Base-by-base conservation (phyloP, 2,888 invertebrate species). In the Quadriops clusia region DNA sequence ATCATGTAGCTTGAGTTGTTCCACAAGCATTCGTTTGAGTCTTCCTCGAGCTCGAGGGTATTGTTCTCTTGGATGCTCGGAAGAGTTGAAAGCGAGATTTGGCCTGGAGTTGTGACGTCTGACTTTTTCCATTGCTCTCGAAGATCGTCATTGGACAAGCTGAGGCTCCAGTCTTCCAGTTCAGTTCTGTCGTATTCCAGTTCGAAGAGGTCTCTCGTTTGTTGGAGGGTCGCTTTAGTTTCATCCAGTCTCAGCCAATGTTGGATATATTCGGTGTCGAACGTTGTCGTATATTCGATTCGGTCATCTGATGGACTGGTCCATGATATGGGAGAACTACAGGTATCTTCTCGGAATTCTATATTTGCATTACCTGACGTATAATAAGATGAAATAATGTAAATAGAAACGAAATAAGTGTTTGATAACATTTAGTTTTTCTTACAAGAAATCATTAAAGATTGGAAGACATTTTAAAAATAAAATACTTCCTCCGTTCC, bases 151-250 rank as follows among this genome's bases (percentile, higher is more conserved):
- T 70, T 75, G 1, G 79, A 79, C 37, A 81, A 58, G 24, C 76
- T 77, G 50, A 79, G 64, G 51, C 78, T 81, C 82, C 82, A 82
- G 54, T 82, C 81, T 58, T 82, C 81, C 39, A 82, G 59, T 55
- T 82, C 82, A 3, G 79, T 75, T 43, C 74, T 68, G 50, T 80
- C 81, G 49, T 81, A 81, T 54, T 80, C 79, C 46, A 79, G 60
- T 51, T 78, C 77, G 14, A 75, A 66, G 42, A 77, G 56, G 50
- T 77, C 77, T 36, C 77, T 65, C 51, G 77, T 76, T 46, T 77
- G 77, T 45, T 75, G 75, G 17, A 74, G 49, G 3, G 75, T 72
- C 32, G 75, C 74, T 48, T 78, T 64, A 2, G 77, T 75, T 45
- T 80, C 79, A 49, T 80, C 80, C 44, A 80, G 57, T 50, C 77